Evolutionary conservation across 2,888 invertebrate species (phyloP), one percentile per base, ranked within the genome.

Genomic region (Megamerina dolium): DNA sequence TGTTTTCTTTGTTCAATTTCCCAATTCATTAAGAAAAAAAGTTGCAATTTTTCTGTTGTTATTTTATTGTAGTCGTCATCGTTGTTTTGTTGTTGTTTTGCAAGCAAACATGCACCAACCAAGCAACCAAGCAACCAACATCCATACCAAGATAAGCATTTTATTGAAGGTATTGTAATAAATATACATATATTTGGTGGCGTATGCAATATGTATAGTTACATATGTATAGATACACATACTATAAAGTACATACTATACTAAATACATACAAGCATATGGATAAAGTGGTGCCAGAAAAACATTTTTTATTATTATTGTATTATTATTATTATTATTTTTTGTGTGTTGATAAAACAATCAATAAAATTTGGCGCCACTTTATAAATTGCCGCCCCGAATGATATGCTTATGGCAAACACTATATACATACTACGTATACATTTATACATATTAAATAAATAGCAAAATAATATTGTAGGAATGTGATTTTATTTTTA

Each of bases 321-420:
- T 23, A 23, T 8, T 10, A n/a, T n/a, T n/a, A n/a, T n/a, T n/a
- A n/a, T n/a, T n/a, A n/a, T n/a, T n/a, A n/a, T n/a, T n/a, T n/a
- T n/a, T n/a, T n/a, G n/a, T n/a, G n/a, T 41, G 37, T 41, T 37
- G 32, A 43, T 21, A 40, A 42, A 18, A 46, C 45, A 42, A 49
- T 43, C 30, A 17, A 50, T 51, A 49, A 54, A 55, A 48, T 47
- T 46, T 55, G 54, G 56, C 56, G 56, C 54, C 56, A 53, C 56
- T 52, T 53, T 56, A n/a, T 38, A 30, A 54, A 51, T 50, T 49
- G 54, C 55, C 55, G 54, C 52, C 46, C 43, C 27, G 21, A 20
- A 8, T 31, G 21, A 5, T 23, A 8, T 23, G 6, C 23, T 23
- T 23, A n/a, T n/a, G n/a, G n/a, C n/a, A n/a, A n/a, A n/a, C n/a